Percentiles rank a stretch among this genome's conserved stretches.
Conservation (phyloP, 2,113 vertebrate species). For the Alexandromys fortis region DNA sequence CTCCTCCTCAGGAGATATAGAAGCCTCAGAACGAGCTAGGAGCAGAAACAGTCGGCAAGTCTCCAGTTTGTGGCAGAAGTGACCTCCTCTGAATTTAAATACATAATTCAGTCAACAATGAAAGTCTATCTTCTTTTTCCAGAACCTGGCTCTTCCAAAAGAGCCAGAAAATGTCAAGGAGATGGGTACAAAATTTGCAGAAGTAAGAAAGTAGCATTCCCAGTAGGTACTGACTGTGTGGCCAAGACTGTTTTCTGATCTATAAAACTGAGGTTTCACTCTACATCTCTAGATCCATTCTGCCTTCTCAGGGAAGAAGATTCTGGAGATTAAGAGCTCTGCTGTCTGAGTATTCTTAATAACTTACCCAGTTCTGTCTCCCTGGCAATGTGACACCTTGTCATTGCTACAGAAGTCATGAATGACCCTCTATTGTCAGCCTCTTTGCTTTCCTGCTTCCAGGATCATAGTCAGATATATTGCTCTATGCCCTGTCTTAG, state of each 20-base stretch:
- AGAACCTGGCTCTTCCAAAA: background rate
- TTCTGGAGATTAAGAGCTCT: background rate
- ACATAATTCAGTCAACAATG: background rate
- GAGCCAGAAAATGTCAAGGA: background rate
- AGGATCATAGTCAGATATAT: background rate
- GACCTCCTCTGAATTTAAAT: background rate
- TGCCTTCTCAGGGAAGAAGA: background rate
- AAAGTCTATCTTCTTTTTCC: background rate
- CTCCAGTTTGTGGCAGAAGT: background rate
- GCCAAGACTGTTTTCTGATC: background rate
- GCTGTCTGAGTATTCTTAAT: background rate
- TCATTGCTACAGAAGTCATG: background rate
- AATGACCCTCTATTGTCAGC: background rate
- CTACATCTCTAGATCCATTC: background rate
- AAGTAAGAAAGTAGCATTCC: background rate
- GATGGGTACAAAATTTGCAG: background rate
- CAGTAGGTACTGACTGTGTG: fast-evolving
- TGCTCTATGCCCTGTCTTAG: background rate
- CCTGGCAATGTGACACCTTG: background rate
- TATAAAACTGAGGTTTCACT: background rate
- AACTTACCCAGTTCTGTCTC: background rate
- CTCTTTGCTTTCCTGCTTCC: background rate
- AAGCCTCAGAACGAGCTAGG: background rate
- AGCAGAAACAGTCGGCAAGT: background rate
- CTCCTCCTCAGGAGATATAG: background rate